Evolutionary conservation across 2,797 vertebrate species (phyloP), one percentile per base, ranked within the genome.

Genomic region (Chelonia mydas): DNA sequence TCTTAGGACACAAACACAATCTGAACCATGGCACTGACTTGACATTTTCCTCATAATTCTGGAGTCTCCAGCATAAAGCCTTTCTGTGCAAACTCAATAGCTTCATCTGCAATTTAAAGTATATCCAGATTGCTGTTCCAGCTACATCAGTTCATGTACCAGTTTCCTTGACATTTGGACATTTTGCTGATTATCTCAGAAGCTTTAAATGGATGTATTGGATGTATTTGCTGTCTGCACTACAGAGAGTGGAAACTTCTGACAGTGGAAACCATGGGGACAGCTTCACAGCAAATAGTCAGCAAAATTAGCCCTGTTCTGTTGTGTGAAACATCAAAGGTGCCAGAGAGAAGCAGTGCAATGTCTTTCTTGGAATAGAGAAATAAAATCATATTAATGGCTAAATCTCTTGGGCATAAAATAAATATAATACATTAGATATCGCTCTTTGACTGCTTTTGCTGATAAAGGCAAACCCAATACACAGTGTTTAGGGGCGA

Each of bases 201-300:
- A 11, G 4, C 51, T 53, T 72, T 37, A 25, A 37, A 74, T 0
- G 1, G 15, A 3, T 0, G 11, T 37, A 5, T 41, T 0, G 1
- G 15, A 3, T 0, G 11, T 37, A 5, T 47, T 41, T 83, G 5
- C 57, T 72, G 47, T 53, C 57, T 0, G 11, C 37, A 21, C 45
- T 19, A 4, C 45, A 2, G 17, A 47, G 68, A 47, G 51, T 17
- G 78, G 47, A 13, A 0, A 21, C n/a, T 51, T 23, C 2, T 28
- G 50, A 51, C 45, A 3, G 0, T 7, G 78, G 45, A 54, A 51
- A 49, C 53, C 1, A 5, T 37, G 6, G 59, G 28, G 31, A 31
- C 0, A 1, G 45, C 15, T 57, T 21, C 23, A 53, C 57, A 17
- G 28, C 2, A 2, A 3, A 7, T 0, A 25, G 45, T 1, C n/a